phyloP scores from a whole-genome alignment of 2,113 vertebrate genomes.

The Diadophis punctatus region DNA sequence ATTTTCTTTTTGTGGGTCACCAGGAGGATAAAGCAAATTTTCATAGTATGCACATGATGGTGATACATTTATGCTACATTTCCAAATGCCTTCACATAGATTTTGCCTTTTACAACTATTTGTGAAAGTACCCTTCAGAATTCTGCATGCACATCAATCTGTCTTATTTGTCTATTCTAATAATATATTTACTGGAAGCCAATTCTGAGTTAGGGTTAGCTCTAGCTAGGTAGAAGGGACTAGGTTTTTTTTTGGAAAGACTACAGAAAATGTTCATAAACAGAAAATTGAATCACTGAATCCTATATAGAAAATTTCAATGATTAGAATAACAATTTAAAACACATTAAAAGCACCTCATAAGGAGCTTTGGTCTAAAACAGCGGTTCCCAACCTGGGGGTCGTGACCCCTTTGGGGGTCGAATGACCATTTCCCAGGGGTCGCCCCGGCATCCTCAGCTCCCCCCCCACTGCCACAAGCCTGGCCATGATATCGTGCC shows the following conservation, averaged over 20 bases:
- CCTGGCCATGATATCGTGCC: too few relatives aligned
- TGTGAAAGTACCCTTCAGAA: background rate
- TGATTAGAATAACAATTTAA: slow-evolving; percentile 18
- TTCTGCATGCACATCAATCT: background rate
- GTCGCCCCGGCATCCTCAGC: too few relatives aligned
- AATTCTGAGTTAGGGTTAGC: background rate
- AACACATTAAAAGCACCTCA: background rate
- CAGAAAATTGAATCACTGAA: slow-evolving; percentile 30
- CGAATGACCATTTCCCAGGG: too few relatives aligned
- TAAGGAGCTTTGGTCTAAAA: slow-evolving; percentile 26
- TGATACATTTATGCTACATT: background rate
- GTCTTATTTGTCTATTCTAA: background rate
- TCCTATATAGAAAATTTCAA: slow-evolving; percentile 17
- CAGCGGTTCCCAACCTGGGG: too few relatives aligned
- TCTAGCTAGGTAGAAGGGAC: background rate
- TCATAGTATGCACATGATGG: background rate
- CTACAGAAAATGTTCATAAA: background rate
- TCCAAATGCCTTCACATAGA: background rate
- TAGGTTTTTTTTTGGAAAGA: background rate
- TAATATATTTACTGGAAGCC: background rate
- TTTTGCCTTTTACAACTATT: background rate
- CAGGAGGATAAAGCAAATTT: too few relatives aligned
- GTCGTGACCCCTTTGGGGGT: too few relatives aligned
- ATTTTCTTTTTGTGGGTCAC: too few relatives aligned
- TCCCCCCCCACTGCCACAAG: too few relatives aligned